These are phyloP conservation scores for Cyrtorhinus lividipennis DNA, from an alignment of 1,140 invertebrate species.

Conservation along the genomic window DNA sequence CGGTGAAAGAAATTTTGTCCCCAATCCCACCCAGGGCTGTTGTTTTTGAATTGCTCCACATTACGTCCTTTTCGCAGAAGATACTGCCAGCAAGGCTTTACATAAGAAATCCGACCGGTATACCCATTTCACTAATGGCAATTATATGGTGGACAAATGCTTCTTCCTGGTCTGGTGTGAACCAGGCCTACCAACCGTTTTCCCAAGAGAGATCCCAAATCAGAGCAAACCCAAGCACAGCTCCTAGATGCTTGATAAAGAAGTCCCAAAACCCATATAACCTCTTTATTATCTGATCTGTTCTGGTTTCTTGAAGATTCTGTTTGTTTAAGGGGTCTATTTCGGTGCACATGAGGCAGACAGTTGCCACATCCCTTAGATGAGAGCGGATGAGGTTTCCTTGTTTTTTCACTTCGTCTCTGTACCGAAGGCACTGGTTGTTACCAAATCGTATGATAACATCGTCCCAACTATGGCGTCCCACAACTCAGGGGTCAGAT, in stretches of 20 bases:
- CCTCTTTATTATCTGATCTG: no score
- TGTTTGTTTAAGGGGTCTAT: no score
- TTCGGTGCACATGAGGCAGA: neutral
- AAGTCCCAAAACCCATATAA: no score
- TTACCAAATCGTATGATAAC: neutral
- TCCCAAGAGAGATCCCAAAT: no score
- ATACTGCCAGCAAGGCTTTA: neutral
- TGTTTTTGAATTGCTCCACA: neutral
- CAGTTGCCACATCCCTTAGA: neutral
- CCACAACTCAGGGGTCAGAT: neutral
- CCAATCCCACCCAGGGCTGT: neutral
- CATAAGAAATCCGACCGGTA: conserved; percentile 4
- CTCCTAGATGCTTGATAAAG: no score
- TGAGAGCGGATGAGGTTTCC: neutral
- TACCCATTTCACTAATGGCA: neutral
- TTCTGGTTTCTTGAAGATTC: no score
- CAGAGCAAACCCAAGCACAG: no score
- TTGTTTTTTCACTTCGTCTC: neutral
- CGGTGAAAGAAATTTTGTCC: neutral
- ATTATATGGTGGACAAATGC: conserved; percentile 6
- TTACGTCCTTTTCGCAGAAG: neutral
- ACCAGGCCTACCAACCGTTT: conserved; percentile 2
- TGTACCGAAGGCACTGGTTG: neutral
- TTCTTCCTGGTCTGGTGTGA: conserved; percentile 6
- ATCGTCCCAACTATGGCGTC: neutral